Base-by-base conservation (phyloP, 2,113 vertebrate genomes). In the Sapayoa aenigma region DNA sequence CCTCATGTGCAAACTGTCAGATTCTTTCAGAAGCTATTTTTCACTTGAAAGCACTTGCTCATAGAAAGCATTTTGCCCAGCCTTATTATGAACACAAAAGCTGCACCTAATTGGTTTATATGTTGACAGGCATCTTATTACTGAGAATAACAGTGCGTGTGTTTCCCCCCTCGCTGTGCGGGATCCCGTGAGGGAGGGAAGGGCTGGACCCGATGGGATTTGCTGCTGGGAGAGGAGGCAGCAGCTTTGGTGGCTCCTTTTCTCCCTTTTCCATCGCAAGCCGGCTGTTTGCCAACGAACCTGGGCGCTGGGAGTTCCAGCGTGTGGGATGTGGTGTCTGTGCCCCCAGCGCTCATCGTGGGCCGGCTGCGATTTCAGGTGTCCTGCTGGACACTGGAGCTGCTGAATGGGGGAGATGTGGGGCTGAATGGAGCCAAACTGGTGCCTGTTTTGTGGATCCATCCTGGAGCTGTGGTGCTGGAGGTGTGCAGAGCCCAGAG, bases 321-420 rank as follows among this genome's bases (percentile, higher is more conserved):
- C 1, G 0, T 2, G 14, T 5, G 3, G 6, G 53, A 5, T 8
- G 37, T 0, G 22, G 4, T 3, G 8, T 6, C 46, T 31, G 79
- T 0, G 0, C 18, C 30, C 6, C 35, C 28, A 12, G 47, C 33
- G 39, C 0, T 24, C 25, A 0, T 5, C 0, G 1, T 0, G 6
- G 19, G n/a, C 25, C 1, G 1, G 14, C 12, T 28, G 67, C 46
- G 25, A 58, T 27, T 3, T 21, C 14, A 6, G 28, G 27, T 15
- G 42, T 37, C 23, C 75, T 72, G 39, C 50, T 83, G 37, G 46
- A 23, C 23, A 2, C 27, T 7, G 17, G 50, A 22, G 9, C 27
- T 33, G n/a, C 7, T 16, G 2, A 37, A 5, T 0, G 1, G 33
- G 28, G 24, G 9, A 63, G 19, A 1, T 83, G 22, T 73, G 71